These are phyloP conservation scores for Embiotoca jacksoni DNA, from an alignment of 2,113 vertebrate species.

Conservation along the genomic window DNA sequence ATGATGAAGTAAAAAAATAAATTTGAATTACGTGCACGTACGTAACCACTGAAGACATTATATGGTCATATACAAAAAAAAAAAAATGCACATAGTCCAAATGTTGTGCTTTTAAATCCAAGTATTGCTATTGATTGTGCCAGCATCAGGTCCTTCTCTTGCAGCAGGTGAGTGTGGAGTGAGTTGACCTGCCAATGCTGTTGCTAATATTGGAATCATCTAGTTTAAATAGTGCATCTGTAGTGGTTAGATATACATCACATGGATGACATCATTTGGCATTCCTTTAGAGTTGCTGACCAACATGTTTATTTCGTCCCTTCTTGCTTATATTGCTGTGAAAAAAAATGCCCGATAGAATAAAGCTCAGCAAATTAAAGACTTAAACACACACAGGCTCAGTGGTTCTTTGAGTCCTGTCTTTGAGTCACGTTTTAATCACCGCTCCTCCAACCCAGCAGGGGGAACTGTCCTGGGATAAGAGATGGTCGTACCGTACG, in stretches of 20 bases:
- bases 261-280: slow-evolving; percentile 33
- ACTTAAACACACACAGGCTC: slow-evolving; percentile 32
- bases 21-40: slow-evolving; percentile 73
- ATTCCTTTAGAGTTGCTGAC: slow-evolving; percentile 53
- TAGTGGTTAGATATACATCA: slow-evolving; percentile 80
- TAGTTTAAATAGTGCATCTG: slow-evolving; percentile 69
- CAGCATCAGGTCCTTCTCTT: slow-evolving; percentile 75
- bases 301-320: slow-evolving; percentile 46
- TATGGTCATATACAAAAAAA: slow-evolving; percentile 66
- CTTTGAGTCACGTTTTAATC: slow-evolving; percentile 62
- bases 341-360: slow-evolving; percentile 76
- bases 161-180: slow-evolving; percentile 39
- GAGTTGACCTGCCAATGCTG: slow-evolving; percentile 35
- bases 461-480: slow-evolving; percentile 61
- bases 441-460: slow-evolving; percentile 67
- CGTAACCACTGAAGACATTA: slow-evolving; percentile 63
- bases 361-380: slow-evolving; percentile 58
- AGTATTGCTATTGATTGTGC: slow-evolving; percentile 75
- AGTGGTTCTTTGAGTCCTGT: slow-evolving; percentile 34
- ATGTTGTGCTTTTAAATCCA: slow-evolving; percentile 78
- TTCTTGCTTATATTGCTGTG: slow-evolving; percentile 77
- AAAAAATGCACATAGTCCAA: slow-evolving; percentile 64
- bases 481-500: slow-evolving; percentile 24
- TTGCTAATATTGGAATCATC: slow-evolving; percentile 46
- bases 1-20: slow-evolving; percentile 82